Evolutionary conservation across 2,888 invertebrate genomes (phyloP).

Genomic region (Stomorhina lunata): DNA sequence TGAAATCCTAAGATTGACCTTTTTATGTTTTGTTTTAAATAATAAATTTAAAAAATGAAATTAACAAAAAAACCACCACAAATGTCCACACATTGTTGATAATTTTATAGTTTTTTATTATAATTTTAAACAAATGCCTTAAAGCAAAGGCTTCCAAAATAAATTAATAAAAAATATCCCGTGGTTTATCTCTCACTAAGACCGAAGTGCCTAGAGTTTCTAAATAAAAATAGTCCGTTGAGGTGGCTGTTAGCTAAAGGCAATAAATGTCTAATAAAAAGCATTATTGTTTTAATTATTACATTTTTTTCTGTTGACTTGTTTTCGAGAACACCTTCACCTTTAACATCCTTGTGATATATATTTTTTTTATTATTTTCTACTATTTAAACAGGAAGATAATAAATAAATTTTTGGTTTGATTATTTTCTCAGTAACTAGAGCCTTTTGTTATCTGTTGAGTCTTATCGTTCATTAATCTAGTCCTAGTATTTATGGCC

Average conservation of each 20-base stretch:
- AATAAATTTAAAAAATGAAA: conserved; percentile 57
- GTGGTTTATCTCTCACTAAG: conserved; percentile 47
- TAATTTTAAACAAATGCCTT: conserved; percentile 14
- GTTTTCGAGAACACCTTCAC: conserved; percentile 70
- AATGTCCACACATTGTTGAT: conserved; percentile 54
- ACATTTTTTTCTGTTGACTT: conserved; percentile 69
- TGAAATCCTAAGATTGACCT: conserved; percentile 43
- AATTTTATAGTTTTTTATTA: neutral
- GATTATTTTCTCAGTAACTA: conserved; percentile 65
- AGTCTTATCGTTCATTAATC: conserved; percentile 62
- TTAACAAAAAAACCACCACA: conserved; percentile 49
- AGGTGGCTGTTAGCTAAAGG: conserved; percentile 66
- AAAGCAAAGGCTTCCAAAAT: neutral
- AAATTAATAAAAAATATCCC: conserved; percentile 48
- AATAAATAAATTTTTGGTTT: conserved; percentile 66
- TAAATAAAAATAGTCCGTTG: neutral
- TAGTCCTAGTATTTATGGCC: conserved; percentile 61
- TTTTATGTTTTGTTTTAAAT: conserved; percentile 60
- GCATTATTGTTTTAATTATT: conserved; percentile 74
- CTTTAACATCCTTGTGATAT: conserved; percentile 47
- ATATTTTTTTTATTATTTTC: neutral
- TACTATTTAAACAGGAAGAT: conserved; percentile 32
- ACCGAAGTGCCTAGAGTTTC: conserved; percentile 68
- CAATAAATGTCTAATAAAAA: conserved; percentile 79
- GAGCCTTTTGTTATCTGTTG: conserved; percentile 48